Percentiles rank a stretch among this genome's conserved stretches.
Evolutionary conservation across 1,140 invertebrate genomes (phyloP).

Genomic region (Dufourea novaeangliae): DNA sequence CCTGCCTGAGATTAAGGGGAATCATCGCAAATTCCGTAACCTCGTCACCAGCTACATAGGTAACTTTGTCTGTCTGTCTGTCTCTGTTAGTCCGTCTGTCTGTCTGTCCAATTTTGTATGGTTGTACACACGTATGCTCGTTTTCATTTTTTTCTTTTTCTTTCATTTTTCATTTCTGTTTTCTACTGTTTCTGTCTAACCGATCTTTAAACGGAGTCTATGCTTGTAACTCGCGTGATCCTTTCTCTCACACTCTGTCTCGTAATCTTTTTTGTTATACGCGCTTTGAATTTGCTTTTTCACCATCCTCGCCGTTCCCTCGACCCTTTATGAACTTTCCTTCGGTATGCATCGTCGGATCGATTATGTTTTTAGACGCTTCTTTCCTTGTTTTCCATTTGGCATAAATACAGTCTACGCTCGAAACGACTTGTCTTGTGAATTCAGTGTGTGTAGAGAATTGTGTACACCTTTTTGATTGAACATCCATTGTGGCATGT

Average conservation of each 20-base stretch:
- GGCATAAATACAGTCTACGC: constrained; percentile 29
- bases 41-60: constrained; percentile 98
- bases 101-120: constrained; percentile 63
- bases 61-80: constrained; percentile 83
- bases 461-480: neutral
- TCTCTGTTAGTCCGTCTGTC: constrained; percentile 58
- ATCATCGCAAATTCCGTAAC: constrained; percentile 98
- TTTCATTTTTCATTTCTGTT: constrained; percentile 1
- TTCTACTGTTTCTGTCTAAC: neutral
- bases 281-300: neutral
- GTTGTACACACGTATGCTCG: constrained; percentile 52
- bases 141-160: constrained; percentile 37
- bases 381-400: neutral
- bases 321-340: neutral
- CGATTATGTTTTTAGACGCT: constrained; percentile 12
- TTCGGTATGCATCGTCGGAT: neutral
- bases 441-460: neutral
- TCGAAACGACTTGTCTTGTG: neutral
- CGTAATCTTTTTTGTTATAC: neutral
- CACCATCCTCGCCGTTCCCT: too few species aligned
- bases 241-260: neutral
- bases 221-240: constrained; percentile 5
- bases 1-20: constrained; percentile 97
- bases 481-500: constrained; percentile 15
- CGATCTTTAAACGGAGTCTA: too few species aligned